Percentiles rank a stretch among this genome's conserved stretches.
Conservation (phyloP, 2,888 invertebrate genomes). For the Tryphoninae sp. region DNA sequence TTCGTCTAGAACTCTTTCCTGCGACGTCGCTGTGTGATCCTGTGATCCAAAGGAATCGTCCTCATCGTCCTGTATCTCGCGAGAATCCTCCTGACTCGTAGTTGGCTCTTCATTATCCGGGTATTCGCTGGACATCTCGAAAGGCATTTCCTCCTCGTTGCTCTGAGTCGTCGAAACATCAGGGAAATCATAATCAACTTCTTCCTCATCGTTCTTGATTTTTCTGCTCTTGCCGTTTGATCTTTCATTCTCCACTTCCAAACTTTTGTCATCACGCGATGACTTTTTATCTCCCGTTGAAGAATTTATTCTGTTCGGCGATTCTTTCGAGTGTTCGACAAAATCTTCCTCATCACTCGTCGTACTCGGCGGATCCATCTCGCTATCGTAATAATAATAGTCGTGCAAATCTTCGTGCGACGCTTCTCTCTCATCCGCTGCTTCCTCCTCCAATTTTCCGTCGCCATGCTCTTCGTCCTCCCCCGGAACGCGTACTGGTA, state of each 20-base stretch:
- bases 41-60: slow-evolving; percentile 7
- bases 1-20: slow-evolving; percentile 9
- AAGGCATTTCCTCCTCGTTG: slow-evolving; percentile 44
- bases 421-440: background rate
- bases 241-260: slow-evolving; percentile 40
- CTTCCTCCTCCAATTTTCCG: slow-evolving; percentile 26
- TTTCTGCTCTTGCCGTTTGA: slow-evolving; percentile 51
- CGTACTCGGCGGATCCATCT: slow-evolving; percentile 43
- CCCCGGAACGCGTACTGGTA: slow-evolving; percentile 33
- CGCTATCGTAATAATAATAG: slow-evolving; percentile 51
- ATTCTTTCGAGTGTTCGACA: slow-evolving; percentile 58
- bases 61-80: slow-evolving; percentile 43
- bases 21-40: slow-evolving; percentile 22
- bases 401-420: slow-evolving; percentile 30
- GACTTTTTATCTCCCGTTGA: slow-evolving; percentile 18
- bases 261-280: slow-evolving; percentile 9
- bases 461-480: slow-evolving; percentile 23
- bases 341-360: slow-evolving; percentile 50
- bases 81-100: slow-evolving; percentile 35
- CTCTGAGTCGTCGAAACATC: slow-evolving; percentile 47
- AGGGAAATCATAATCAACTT: slow-evolving; percentile 47
- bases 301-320: slow-evolving; percentile 57
- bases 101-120: slow-evolving; percentile 7
- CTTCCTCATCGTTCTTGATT: slow-evolving; percentile 42
- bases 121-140: slow-evolving; percentile 52